phyloP scores from a whole-genome alignment of 2,113 vertebrate genomes.

The Melospiza georgiana region DNA sequence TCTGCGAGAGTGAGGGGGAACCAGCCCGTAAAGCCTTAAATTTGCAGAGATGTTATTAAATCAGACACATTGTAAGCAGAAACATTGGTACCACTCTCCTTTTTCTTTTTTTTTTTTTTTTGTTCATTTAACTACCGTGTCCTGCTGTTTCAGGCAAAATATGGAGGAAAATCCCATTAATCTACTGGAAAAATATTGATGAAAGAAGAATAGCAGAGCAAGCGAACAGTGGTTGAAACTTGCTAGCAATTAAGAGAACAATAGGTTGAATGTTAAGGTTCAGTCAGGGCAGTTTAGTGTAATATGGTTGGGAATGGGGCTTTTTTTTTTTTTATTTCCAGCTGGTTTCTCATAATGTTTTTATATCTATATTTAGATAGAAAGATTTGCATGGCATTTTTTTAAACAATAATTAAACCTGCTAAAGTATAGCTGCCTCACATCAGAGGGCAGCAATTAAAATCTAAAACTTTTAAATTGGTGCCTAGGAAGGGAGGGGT shows the following conservation, averaged over 20 bases:
- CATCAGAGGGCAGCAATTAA: not conserved
- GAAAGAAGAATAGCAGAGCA: slow-evolving; percentile 65
- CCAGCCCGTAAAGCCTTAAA: slow-evolving; percentile 31
- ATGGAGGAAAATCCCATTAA: slow-evolving; percentile 75
- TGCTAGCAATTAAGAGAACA: slow-evolving; percentile 56
- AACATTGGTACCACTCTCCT: not conserved
- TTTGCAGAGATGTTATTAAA: slow-evolving; percentile 65
- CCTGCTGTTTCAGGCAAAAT: slow-evolving; percentile 78
- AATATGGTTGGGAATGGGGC: not conserved
- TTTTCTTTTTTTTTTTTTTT: not conserved
- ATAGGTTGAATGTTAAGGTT: slow-evolving; percentile 44
- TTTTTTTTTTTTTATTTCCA: not conserved
- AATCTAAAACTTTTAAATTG: not conserved
- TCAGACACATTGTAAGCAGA: slow-evolving; percentile 44
- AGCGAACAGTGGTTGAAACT: slow-evolving; percentile 48
- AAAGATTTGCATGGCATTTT: not conserved
- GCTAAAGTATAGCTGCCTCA: not conserved
- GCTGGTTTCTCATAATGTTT: not conserved
- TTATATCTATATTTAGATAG: not conserved
- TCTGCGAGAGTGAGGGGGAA: not conserved
- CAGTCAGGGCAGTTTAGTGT: slow-evolving; percentile 12
- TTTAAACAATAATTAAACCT: not conserved
- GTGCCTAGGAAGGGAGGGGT: not conserved
- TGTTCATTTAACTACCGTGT: slow-evolving; percentile 49
- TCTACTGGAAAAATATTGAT: slow-evolving; percentile 70